Evolutionary conservation across 2,888 invertebrate genomes (phyloP).

Genomic region (Deilephila porcellus): DNA sequence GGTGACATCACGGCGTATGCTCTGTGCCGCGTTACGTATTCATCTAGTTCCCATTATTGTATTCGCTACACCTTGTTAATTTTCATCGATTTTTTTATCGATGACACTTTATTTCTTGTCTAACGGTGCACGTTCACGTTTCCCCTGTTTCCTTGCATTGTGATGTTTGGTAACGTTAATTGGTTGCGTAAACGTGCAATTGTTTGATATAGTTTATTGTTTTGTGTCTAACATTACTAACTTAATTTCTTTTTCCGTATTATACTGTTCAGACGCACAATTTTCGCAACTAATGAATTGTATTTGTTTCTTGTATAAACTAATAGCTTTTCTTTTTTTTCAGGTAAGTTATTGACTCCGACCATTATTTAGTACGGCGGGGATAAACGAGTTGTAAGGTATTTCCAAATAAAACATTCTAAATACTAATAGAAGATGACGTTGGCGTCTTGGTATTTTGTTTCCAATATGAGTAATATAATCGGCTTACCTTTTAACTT

Average conservation of each 20-base stretch:
- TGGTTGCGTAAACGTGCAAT: neutral
- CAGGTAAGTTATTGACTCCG: constrained; percentile 38
- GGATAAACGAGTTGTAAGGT: neutral
- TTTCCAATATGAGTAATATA: too few relatives aligned
- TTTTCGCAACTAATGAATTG: neutral
- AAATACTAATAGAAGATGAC: neutral
- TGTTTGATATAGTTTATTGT: neutral
- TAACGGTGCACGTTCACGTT: neutral
- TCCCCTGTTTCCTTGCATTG: neutral
- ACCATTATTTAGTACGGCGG: neutral
- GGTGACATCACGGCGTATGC: constrained; percentile 40
- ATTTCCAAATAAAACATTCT: neutral
- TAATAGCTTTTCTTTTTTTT: constrained; percentile 42
- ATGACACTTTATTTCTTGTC: constrained; percentile 33
- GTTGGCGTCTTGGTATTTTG: too few relatives aligned
- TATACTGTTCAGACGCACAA: neutral
- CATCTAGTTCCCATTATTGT: constrained; percentile 44
- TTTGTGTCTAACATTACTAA: neutral
- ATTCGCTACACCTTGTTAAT: constrained; percentile 36
- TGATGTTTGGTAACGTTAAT: neutral
- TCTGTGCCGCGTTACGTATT: constrained; percentile 43
- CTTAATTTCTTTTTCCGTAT: neutral
- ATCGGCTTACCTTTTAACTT: too few relatives aligned
- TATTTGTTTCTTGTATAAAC: neutral
- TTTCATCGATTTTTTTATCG: constrained; percentile 35